Evolutionary conservation across 2,113 vertebrate genomes (phyloP), one percentile per base, ranked within the genome.

Genomic region (Tor tambroides): DNA sequence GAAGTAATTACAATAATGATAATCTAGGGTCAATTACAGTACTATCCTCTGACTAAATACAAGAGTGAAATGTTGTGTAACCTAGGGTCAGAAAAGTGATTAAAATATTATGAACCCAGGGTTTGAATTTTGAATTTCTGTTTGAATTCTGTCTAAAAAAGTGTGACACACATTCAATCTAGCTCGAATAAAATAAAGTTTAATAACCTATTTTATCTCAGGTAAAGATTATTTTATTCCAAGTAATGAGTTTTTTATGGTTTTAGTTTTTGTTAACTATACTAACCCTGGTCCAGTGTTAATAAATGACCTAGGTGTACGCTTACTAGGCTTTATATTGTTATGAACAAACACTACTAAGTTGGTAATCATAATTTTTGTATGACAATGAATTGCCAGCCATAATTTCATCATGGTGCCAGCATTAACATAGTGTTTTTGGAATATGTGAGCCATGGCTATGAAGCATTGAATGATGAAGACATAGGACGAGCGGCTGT

Each of bases 401-500:
- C 10, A 65, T 30, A 30, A 6, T 32, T 32, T 32, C 28, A 67
- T 67, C 63, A 7, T 30, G 63, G 12, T 67, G 5, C 28, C 6
- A 67, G 28, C 14, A 1, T 69, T 69, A 23, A 56, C 6, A 2
- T 32, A 3, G 63, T 65, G 63, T 19, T 69, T 19, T 2, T 69
- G 14, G 28, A 19, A 32, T 32, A 69, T 69, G 65, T 67, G 30
- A 30, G 15, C 15, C 28, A 1, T 32, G 65, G 15, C 28, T 69
- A 5, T 32, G 23, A 10, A n/a, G 23, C 23, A 61, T n/a, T 38
- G 72, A 74, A 35, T 69, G 49, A 59, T 11, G 17, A 67, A 67
- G 38, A 51, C 30, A 46, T 6, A 30, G 17, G 71, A 38, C 4
- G 72, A 74, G 46, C 9, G 54, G 56, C 35, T 85, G 76, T 91